Base-by-base conservation (phyloP, 1,140 invertebrate species). In the Lerema accius region DNA sequence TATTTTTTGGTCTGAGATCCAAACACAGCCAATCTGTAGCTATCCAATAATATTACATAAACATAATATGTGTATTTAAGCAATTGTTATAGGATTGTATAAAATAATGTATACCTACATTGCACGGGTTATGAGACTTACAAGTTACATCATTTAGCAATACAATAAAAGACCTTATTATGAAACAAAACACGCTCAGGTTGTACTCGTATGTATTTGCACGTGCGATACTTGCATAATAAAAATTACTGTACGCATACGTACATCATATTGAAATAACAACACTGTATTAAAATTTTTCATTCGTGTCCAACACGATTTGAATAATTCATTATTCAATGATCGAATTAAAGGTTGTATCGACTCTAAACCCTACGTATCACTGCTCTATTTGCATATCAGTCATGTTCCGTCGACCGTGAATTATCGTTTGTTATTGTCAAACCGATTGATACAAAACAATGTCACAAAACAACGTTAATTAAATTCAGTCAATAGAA, bases 251-350 rank as follows among this genome's bases (percentile, higher is more conserved):
- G 14, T 37, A 19, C 23, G 0, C 35, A 37, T 51, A 35, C 32
- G 16, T 37, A 19, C 46, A 49, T 49, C 13, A 48, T 19, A 23
- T 48, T 48, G n/a, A 48, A 17, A 48, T 49, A 23, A 66, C 59
- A 58, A 42, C 65, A 49, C 9, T 45, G 53, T 23, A 46, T 70
- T 72, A 65, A 73, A 77, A 75, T 70, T 72, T 76, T 65, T 76
- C 64, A 56, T 67, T 61, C 71, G 46, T 58, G 46, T 63, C 66
- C 43, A 48, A 67, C 61, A 55, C 49, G 53, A 43, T 67, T 77
- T 80, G 82, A 82, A 85, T 85, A 69, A 85, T 83, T 81, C 80
- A 82, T 79, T 66, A 68, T 69, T 64, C 50, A 64, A 67, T 70
- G 63, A 82, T 80, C 74, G 63, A 73, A 78, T 80, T 83, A 80